A percentile compares a stretch with the other conserved stretches of the same genome.
Evolutionary conservation across 1,140 invertebrate species (phyloP).

Genomic region (Drosophila insularis): DNA sequence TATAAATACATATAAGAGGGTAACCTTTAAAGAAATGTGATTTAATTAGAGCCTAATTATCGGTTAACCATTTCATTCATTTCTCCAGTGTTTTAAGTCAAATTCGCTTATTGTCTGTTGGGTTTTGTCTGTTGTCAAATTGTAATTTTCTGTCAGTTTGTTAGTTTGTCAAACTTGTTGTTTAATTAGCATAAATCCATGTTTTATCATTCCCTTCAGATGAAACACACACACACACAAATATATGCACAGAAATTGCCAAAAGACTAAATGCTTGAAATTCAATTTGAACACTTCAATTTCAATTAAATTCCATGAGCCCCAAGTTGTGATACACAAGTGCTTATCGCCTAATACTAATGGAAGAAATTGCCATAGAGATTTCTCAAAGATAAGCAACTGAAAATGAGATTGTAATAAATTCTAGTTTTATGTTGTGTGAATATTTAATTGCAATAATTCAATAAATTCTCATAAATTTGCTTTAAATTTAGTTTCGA

Average conservation of each 20-base stretch:
- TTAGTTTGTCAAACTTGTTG: constrained; percentile 37
- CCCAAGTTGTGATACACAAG: not conserved
- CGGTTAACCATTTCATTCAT: not conserved
- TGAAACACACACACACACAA: constrained; percentile 38
- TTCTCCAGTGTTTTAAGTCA: not conserved
- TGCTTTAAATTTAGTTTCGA: no score
- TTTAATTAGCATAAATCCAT: constrained; percentile 62
- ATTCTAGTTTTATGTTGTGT: no score
- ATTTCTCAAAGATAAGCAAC: no score
- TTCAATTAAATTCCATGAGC: not conserved
- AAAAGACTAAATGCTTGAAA: constrained; percentile 28
- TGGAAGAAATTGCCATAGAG: no score
- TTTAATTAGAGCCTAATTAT: constrained; percentile 5
- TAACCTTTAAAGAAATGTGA: not conserved
- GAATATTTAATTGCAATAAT: no score
- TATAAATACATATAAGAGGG: not conserved
- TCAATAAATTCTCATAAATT: no score
- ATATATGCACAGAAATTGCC: constrained; percentile 32
- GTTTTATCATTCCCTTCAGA: constrained; percentile 29
- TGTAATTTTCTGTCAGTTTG: not conserved
- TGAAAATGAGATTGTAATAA: no score
- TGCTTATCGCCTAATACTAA: not conserved
- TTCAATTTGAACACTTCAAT: constrained; percentile 5
- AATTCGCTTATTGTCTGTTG: constrained; percentile 29
- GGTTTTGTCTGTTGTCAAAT: constrained; percentile 12